Percentiles rank a stretch among this genome's conserved stretches.
Evolutionary conservation across 2,113 vertebrate species (phyloP).

Genomic region (Tapirus terrestris): DNA sequence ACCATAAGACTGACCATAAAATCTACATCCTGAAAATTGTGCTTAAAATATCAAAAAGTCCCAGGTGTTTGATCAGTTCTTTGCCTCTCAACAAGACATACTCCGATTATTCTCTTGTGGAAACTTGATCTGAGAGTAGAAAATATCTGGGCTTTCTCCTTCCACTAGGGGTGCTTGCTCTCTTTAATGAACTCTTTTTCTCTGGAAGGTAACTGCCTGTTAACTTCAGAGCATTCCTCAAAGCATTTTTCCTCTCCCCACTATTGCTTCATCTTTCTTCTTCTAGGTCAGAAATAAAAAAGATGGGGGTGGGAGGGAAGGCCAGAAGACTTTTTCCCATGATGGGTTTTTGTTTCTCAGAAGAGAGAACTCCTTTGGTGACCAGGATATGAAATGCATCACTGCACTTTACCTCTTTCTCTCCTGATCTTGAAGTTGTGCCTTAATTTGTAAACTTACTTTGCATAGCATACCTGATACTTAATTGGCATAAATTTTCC

Average conservation of each 20-base stretch:
- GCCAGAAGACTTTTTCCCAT: neutral
- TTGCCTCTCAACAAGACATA: neutral
- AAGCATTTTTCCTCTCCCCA: neutral
- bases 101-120: neutral
- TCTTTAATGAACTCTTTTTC: neutral
- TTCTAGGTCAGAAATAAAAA: neutral
- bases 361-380: neutral
- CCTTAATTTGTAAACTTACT: neutral
- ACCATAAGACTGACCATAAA: neutral
- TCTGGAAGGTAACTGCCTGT: neutral
- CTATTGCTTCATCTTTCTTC: neutral
- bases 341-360: neutral
- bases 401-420: neutral
- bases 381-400: neutral
- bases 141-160: neutral
- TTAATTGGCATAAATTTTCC: neutral
- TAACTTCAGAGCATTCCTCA: neutral
- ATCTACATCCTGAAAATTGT: neutral
- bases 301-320: neutral
- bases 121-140: neutral
- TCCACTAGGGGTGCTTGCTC: neutral
- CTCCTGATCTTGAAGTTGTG: neutral
- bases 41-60: neutral
- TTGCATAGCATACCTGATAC: neutral
- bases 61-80: neutral